Conservation (phyloP, 2,797 vertebrate genomes). For the Lepus oiostolus region DNA sequence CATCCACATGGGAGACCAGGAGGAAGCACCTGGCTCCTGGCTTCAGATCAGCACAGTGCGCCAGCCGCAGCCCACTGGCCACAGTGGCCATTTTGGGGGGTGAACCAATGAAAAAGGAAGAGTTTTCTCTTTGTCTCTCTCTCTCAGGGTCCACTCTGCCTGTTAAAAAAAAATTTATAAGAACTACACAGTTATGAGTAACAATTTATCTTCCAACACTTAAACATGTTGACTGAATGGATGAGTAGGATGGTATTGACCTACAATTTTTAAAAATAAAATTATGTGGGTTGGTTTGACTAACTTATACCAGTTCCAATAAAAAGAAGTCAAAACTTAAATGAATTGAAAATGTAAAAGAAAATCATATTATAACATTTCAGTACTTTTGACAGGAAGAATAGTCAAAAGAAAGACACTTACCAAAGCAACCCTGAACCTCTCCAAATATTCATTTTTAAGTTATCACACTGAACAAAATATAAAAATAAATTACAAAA, state of each 20-base stretch:
- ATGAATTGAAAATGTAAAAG: constrained; percentile 20
- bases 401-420: background rate
- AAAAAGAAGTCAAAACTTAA: constrained; percentile 4
- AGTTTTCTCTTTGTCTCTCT: no score
- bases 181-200: background rate
- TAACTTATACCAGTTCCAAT: constrained; percentile 45
- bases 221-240: constrained; percentile 28
- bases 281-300: background rate
- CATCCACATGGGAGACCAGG: no score
- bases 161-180: background rate
- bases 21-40: no score
- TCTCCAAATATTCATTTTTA: constrained; percentile 1
- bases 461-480: background rate
- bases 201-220: constrained; percentile 34
- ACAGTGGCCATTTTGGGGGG: no score
- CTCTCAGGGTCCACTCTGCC: no score
- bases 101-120: no score
- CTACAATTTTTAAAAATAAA: constrained; percentile 73
- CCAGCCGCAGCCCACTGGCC: no score
- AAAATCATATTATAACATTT: background rate
- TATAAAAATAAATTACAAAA: background rate
- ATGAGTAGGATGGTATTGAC: constrained; percentile 23
- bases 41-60: no score
- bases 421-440: background rate
- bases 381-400: constrained; percentile 33